Evolutionary conservation across 2,113 vertebrate species (phyloP).

Genomic region (Rhynchomys soricoides): DNA sequence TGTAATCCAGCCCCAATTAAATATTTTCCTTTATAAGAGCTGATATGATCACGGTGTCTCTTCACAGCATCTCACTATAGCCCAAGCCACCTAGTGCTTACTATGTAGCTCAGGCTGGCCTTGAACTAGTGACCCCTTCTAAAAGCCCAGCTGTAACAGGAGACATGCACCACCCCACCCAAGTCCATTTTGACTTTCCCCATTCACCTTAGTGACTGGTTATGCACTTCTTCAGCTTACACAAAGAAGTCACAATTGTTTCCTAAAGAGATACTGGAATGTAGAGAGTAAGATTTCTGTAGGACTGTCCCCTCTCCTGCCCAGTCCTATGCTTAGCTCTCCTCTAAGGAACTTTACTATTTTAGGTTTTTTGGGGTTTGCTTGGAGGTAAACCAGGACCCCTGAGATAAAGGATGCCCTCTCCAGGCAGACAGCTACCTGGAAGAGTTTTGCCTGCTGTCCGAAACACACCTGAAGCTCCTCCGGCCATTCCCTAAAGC

Average conservation of each 20-base stretch:
- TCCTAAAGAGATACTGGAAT: neutral
- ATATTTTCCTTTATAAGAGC: neutral
- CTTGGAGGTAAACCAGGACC: conserved; percentile 55
- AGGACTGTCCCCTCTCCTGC: neutral
- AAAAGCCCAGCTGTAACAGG: neutral
- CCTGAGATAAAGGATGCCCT: neutral
- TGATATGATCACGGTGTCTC: neutral
- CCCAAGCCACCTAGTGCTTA: neutral
- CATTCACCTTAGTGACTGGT: neutral
- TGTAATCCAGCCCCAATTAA: too few relatives aligned
- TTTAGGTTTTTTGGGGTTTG: neutral
- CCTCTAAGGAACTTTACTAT: neutral
- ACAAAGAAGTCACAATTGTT: neutral
- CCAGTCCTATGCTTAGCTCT: neutral
- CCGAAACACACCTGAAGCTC: neutral
- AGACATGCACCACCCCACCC: neutral
- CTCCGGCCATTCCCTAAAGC: neutral
- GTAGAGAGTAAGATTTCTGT: neutral
- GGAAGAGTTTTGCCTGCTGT: neutral
- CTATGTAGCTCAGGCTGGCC: neutral
- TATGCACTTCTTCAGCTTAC: neutral
- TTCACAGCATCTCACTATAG: neutral
- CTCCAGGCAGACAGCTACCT: neutral
- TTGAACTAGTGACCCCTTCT: neutral
- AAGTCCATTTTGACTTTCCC: neutral